A percentile compares a stretch with the other conserved stretches of the same genome.
Conservation (phyloP, 1,140 invertebrate species). For the Octopus bimaculoides region DNA sequence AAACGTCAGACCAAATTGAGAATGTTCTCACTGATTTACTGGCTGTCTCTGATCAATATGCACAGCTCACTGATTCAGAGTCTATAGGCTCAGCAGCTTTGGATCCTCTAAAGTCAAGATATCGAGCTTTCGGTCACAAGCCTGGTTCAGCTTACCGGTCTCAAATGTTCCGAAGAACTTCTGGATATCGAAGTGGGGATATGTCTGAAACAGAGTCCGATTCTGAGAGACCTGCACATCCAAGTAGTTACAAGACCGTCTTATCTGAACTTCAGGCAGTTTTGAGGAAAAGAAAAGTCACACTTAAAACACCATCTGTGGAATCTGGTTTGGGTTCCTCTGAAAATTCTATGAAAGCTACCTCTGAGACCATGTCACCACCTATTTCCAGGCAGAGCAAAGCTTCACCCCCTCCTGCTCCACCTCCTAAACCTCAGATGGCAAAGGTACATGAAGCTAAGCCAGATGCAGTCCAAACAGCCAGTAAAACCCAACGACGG, state of each 20-base stretch:
- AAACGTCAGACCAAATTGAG: not conserved
- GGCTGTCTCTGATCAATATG: not conserved
- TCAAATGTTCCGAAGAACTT: not conserved
- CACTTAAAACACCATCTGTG: not conserved
- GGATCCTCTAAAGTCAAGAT: not conserved
- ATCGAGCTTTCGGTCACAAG: not conserved
- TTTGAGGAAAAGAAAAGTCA: not conserved
- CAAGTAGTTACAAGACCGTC: not conserved
- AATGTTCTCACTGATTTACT: not conserved
- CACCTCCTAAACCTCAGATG: not conserved
- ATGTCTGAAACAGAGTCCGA: not conserved
- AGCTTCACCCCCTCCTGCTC: not conserved
- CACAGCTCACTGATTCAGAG: not conserved
- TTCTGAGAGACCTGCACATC: not conserved
- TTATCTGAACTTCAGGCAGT: not conserved
- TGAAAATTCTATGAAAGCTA: not conserved
- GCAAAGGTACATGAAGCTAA: not conserved
- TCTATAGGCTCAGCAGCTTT: not conserved
- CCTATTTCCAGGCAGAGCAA: too few relatives aligned
- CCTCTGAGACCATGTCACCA: not conserved
- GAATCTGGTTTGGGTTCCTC: conserved; percentile 3
- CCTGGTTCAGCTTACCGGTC: not conserved
- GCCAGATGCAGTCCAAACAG: not conserved
- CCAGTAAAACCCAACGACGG: not conserved
- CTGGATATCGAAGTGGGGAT: not conserved